phyloP scores from a whole-genome alignment of 2,113 vertebrate genomes.

The Columba livia region DNA sequence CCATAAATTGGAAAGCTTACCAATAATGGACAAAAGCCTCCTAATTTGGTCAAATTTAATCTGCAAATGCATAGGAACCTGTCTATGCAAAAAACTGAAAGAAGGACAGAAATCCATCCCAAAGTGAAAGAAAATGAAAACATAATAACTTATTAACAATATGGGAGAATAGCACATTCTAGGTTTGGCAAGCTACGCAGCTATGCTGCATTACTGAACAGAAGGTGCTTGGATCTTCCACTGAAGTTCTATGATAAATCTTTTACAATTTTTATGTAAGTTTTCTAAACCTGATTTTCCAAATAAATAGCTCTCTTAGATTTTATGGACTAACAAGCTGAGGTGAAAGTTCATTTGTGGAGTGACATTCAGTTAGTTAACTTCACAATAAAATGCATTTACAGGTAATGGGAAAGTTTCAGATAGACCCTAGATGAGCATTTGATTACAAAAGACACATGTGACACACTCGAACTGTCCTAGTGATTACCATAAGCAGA shows the following conservation, averaged over 20 bases:
- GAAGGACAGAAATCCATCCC: background rate
- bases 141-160: background rate
- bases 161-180: background rate
- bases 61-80: background rate
- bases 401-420: background rate
- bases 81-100: background rate
- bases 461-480: background rate
- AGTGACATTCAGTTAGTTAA: background rate
- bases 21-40: background rate
- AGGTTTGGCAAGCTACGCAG: background rate
- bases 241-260: background rate
- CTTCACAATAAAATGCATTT: background rate
- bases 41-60: background rate
- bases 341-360: background rate
- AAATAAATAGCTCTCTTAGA: background rate
- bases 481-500: background rate
- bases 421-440: background rate
- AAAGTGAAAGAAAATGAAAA: background rate
- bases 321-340: background rate
- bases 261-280: background rate
- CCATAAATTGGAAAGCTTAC: background rate
- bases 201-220: background rate
- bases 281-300: background rate
- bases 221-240: background rate
- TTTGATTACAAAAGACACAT: background rate